These are phyloP conservation scores for Antheraea assamensis DNA, from an alignment of 2,888 invertebrate species.

Conservation along the genomic window DNA sequence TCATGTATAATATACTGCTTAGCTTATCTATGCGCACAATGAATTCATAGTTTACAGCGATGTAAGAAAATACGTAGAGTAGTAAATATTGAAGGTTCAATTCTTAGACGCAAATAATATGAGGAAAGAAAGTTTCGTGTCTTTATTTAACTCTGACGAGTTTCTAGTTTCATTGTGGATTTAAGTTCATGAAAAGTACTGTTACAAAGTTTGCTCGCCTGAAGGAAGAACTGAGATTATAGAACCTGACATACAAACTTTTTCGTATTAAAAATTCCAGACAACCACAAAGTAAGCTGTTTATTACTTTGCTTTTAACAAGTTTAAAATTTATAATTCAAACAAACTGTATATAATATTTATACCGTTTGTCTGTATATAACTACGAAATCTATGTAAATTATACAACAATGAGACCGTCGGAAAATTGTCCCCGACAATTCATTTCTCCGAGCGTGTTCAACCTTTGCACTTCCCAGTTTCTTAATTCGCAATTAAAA, in stretches of 20 bases:
- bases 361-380: background rate
- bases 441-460: slow-evolving; percentile 61
- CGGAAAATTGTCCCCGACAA: slow-evolving; percentile 52
- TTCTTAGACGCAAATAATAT: slow-evolving; percentile 30
- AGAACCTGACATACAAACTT: slow-evolving; percentile 24
- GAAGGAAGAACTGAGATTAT: slow-evolving; percentile 39
- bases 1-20: slow-evolving; percentile 41
- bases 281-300: slow-evolving; percentile 28
- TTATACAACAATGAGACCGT: slow-evolving; percentile 13
- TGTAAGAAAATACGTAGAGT: background rate
- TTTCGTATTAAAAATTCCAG: slow-evolving; percentile 27
- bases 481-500: slow-evolving; percentile 78
- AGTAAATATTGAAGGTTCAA: slow-evolving; percentile 31
- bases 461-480: slow-evolving; percentile 69
- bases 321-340: slow-evolving; percentile 8
- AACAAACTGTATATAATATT: background rate
- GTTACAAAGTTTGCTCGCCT: slow-evolving; percentile 33
- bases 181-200: slow-evolving; percentile 43
- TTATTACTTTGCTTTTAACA: slow-evolving; percentile 20
- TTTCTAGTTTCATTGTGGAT: slow-evolving; percentile 45
- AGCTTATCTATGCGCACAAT: slow-evolving; percentile 28
- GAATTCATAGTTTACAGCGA: slow-evolving; percentile 20
- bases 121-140: slow-evolving; percentile 35
- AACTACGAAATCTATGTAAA: background rate
- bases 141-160: slow-evolving; percentile 46